Base-by-base conservation (phyloP, 92 coral and sea anemone species). In the Nematostella vectensis region DNA sequence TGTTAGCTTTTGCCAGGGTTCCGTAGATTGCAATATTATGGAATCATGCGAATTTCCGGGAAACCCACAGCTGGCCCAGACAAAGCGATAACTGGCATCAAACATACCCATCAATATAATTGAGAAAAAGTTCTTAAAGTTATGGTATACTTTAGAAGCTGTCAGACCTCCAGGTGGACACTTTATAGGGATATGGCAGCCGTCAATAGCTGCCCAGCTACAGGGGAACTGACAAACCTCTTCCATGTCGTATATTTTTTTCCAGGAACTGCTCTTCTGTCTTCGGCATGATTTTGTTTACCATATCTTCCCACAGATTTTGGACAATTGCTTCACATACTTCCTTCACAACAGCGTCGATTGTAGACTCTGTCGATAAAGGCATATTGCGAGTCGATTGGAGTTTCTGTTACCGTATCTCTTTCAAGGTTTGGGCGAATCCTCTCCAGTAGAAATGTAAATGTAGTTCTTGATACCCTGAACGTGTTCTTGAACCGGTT, bases 321-420 rank as follows among this genome's bases (percentile, higher is more conserved):
- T 64, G 54, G 18, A 72, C 57, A 39, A 72, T 62, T 19, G 66
- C 79, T 64, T 58, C 50, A n/a, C 63, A 65, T 27, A 72, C 73
- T 52, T 71, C 78, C n/a, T 67, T 2, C 21, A 72, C 65, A 38
- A 73, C 50, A 33, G 63, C 25, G 36, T 70, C 50, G 59, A 67
- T 57, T 1, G 81, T 74, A 13, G 81, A 74, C 6, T 36, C 25
- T 62, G 54, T 36, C 80, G 55, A 27, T 74, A 74, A 29, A 68
- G 47, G 49, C 69, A 68, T 42, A 75, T 53, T 29, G 63, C 81
- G 25, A 75, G 63, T 38, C 81, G 67, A 44, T 52, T 68, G 75
- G 81, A 27, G 58, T 58, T 42, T 73, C 66, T 31, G 51, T 67
- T 27, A 50, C 37, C 17, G 45, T 56, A 16, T 56, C 26, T 37